Base-by-base conservation (phyloP, 2,888 invertebrate genomes). In the Tolmerus cingulatus region DNA sequence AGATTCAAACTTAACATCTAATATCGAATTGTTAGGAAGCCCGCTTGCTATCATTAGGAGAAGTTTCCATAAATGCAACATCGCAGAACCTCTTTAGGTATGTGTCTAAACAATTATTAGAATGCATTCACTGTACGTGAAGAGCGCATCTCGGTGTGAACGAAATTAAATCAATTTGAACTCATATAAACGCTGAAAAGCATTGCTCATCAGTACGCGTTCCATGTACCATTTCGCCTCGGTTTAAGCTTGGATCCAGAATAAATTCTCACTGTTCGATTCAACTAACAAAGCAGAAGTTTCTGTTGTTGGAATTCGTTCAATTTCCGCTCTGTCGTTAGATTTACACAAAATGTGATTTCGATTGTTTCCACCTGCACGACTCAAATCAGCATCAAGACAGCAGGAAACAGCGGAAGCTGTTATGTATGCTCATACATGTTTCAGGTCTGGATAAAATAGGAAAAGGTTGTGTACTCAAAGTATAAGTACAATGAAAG, bases 241-340 rank as follows among this genome's bases (percentile, higher is more conserved):
- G 23, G 19, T 37, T 37, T 30, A 16, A 37, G 76, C 76, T 37
- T 76, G 76, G 19, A 34, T 76, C n/a, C 34, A 74, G 23, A 74
- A 34, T 74, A 34, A 76, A 76, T 76, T 76, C 34, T n/a, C 76
- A 76, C 30, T 19, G 76, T 76, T 30, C 76, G 76, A 76, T 76
- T 76, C 37, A 5, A n/a, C 27, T 27, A 23, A 34, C 19, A 76
- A 34, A 34, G 76, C 27, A 76, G n/a, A 30, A 46, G 12, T 9
- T 2, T 16, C 27, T 79, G 23, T 27, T 79, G 43, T 27, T 79
- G 27, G 12, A 74, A 78, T 77, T 66, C 66, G 66, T 66, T 66
- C 85, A 87, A 85, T 87, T 87, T 87, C 87, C 87, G 87, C 77
- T 87, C 77, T 87, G 82, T 79, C 43, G 46, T 87, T 37, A 78